Evolutionary conservation across 1,140 invertebrate genomes (phyloP).

Genomic region (Penaeus vannamei): DNA sequence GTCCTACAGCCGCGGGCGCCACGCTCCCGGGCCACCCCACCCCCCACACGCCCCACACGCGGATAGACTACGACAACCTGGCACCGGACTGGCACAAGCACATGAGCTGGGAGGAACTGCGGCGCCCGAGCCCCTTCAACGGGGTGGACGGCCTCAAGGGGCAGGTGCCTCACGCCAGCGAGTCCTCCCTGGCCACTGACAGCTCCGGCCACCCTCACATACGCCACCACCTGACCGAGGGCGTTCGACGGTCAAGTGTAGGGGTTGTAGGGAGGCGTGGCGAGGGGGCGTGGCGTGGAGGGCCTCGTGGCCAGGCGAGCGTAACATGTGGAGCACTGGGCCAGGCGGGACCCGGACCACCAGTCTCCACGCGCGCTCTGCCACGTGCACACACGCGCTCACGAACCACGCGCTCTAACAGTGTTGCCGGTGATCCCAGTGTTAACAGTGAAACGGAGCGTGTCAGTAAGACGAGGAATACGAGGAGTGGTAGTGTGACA

Average conservation of each 20-base stretch:
- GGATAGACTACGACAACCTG: constrained; percentile 50
- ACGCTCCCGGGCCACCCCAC: constrained; percentile 44
- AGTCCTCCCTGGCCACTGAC: neutral
- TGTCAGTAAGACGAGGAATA: constrained; percentile 9
- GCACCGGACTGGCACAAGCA: constrained; percentile 19
- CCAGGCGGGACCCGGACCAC: constrained; percentile 43
- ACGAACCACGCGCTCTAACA: neutral
- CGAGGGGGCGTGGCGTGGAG: constrained; percentile 48
- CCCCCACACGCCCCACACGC: constrained; percentile 40
- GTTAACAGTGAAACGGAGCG: neutral
- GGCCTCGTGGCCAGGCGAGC: constrained; percentile 45
- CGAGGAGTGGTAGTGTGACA: neutral
- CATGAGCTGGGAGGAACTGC: no score
- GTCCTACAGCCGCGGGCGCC: constrained; percentile 21
- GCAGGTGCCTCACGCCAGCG: neutral
- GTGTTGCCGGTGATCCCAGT: constrained; percentile 1
- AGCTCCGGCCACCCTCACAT: neutral
- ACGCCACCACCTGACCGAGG: neutral
- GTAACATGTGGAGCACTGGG: constrained; percentile 66
- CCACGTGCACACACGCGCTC: constrained; percentile 54
- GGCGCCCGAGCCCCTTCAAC: neutral
- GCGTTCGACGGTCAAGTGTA: constrained; percentile 37
- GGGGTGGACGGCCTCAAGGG: neutral
- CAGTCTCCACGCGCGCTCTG: constrained; percentile 56
- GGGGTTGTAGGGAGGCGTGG: constrained; percentile 14